Conservation (phyloP, 2,888 invertebrate species). For the Pogonocherus hispidulus region DNA sequence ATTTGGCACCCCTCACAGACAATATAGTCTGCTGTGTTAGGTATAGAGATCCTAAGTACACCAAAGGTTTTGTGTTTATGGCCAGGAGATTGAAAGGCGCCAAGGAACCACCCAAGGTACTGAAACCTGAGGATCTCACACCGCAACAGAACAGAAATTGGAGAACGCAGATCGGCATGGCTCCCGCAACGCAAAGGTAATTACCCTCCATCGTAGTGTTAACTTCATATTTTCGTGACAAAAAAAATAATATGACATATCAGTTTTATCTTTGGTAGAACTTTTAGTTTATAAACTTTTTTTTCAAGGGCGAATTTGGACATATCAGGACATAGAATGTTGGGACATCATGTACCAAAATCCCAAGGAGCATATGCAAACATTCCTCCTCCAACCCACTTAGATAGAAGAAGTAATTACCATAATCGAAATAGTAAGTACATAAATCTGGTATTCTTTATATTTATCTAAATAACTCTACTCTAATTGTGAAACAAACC, state of each 20-base stretch:
- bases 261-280: too few relatives aligned
- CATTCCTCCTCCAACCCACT: slow-evolving; percentile 56
- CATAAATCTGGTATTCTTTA: too few relatives aligned
- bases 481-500: too few relatives aligned
- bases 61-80: slow-evolving; percentile 82
- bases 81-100: slow-evolving; percentile 78
- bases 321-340: slow-evolving; percentile 81
- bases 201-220: too few relatives aligned
- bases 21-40: slow-evolving; percentile 78
- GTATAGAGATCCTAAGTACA: slow-evolving; percentile 85
- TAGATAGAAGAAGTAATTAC: slow-evolving; percentile 30
- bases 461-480: too few relatives aligned
- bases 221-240: too few relatives aligned
- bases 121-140: slow-evolving; percentile 83
- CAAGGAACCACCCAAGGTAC: slow-evolving; percentile 79
- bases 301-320: slow-evolving; percentile 75
- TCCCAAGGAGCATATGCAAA: slow-evolving; percentile 52
- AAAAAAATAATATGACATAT: too few relatives aligned
- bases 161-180: slow-evolving; percentile 82
- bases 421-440: slow-evolving; percentile 20
- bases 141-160: slow-evolving; percentile 79
- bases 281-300: neutral
- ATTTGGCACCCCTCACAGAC: slow-evolving; percentile 74
- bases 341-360: slow-evolving; percentile 72
- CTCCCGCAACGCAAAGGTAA: slow-evolving; percentile 63